Base-by-base conservation (phyloP, 37 sponge, comb jelly and placozoan species). In the Aplysina aerophoba region DNA sequence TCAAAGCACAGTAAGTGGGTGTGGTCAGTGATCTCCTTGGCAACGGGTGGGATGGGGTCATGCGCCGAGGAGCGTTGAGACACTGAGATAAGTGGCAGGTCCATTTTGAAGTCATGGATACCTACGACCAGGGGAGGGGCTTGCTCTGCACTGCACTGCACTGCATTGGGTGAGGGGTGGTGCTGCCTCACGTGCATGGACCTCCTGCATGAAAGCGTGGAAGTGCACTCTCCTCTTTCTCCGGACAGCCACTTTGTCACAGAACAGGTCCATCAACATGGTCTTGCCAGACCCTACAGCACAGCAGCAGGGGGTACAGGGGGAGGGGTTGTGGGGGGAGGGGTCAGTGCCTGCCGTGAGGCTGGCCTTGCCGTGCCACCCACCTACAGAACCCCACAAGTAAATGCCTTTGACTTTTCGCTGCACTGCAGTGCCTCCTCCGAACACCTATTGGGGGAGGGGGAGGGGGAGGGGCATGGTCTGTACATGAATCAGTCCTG, bases 251-350 rank as follows among this genome's bases (percentile, higher is more conserved):
- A 74, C 56, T 25, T 71, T 72, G 24, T 91, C 73, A 75, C 85
- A 98, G 86, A 98, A 98, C 85, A 94, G 57, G 85, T 98, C 98
- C 98, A 98, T 98, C 72, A 98, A 40, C 98, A 98, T 98, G 20
- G 98, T 98, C 92, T 98, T 98, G 17, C 98, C 98, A 75, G 93
- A 79, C 31, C 97, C 94, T 94, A n/a, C n/a, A n/a, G n/a, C n/a
- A n/a, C n/a, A n/a, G n/a, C n/a, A n/a, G n/a, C n/a, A n/a, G n/a
- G n/a, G n/a, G n/a, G n/a, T n/a, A n/a, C n/a, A n/a, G n/a, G n/a
- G n/a, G n/a, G n/a, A n/a, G 35, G 50, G 8, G 8, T 3, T 44
- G 50, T 3, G 8, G 50, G 50, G 50, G 50, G 50, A 44, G 50
- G 50, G 50, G 50, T 44, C 50, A 44, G 50, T 44, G 50, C 50